A percentile compares a stretch with the other conserved stretches of the same genome.
phyloP scores from a whole-genome alignment of 2,888 invertebrate genomes.

The Xylota segnis region DNA sequence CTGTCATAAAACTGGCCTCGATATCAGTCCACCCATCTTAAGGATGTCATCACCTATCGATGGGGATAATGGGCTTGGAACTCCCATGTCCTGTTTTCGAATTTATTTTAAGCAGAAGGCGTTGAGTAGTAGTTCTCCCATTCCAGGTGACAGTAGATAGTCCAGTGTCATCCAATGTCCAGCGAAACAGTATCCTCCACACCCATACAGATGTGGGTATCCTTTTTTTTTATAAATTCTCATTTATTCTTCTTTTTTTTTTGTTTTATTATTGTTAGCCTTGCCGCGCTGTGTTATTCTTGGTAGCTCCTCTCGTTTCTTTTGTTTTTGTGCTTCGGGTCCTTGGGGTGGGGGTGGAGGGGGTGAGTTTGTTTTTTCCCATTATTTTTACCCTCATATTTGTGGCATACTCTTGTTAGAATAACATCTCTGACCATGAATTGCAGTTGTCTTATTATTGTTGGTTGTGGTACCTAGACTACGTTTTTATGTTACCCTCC shows the following conservation, averaged over 20 bases:
- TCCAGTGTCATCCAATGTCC: conserved; percentile 24
- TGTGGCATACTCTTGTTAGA: conserved; percentile 53
- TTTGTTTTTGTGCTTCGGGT: not conserved
- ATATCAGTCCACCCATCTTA: conserved; percentile 1
- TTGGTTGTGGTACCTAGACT: conserved; percentile 34
- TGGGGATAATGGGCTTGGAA: conserved; percentile 24
- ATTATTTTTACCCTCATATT: conserved; percentile 12
- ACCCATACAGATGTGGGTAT: not conserved
- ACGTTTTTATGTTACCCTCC: conserved; percentile 32
- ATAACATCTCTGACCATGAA: conserved; percentile 72
- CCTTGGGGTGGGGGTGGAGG: not conserved
- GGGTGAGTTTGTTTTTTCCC: not conserved
- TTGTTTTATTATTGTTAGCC: conserved; percentile 1
- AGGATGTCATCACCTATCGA: conserved; percentile 27
- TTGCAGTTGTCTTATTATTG: conserved; percentile 67
- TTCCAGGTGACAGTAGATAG: conserved; percentile 17
- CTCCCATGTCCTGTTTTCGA: conserved; percentile 22
- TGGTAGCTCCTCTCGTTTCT: not conserved
- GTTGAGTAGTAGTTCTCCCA: not conserved
- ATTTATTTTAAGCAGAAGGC: conserved; percentile 14
- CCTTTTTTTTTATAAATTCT: conserved; percentile 14
- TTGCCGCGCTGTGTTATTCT: not conserved
- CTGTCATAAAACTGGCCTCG: conserved; percentile 4
- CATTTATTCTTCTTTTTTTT: conserved; percentile 12
- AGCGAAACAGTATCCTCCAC: not conserved